Base-by-base conservation (phyloP, 2,113 vertebrate genomes). In the Tychaedon coryphoeus region DNA sequence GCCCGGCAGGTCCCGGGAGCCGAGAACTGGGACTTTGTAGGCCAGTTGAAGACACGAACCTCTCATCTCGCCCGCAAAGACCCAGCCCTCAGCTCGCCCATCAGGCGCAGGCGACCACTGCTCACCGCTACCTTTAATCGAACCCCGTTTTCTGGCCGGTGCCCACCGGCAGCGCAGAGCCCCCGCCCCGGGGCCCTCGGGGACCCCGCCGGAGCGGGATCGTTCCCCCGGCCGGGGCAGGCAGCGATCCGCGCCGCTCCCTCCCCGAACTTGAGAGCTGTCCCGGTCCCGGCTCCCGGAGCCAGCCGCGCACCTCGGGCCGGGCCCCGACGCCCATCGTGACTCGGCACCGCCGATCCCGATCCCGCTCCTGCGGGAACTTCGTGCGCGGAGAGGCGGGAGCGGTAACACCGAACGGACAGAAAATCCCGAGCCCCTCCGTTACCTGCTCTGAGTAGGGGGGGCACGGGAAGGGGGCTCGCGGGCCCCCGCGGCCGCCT, bases 41-140 rank as follows among this genome's bases (percentile, higher is more conserved):
- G 99, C 99, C 99, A 99, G 99, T 99, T 99, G 99, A 97, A 98
- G 97, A 91, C 97, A 97, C 96, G 97, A 94, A 95, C 97, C 98
- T 99, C 98, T 99, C 99, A 99, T 98, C 99, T 99, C 99, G 99
- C 99, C 99, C 99, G 98, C 99, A 99, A 99, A 99, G 99, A 99
- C 99, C 99, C 99, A 99, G 97, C 94, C 98, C 98, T 98, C 98
- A 97, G 96, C 98, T 96, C 99, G 98, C 98, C 95, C 90, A 47
- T 93, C 57, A 70, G 73, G 64, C 86, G 86, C 79, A 31, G 75
- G 76, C 75, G 67, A 84, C 40, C 48, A 69, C 57, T 43, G 36
- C 75, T 71, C 36, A 34, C 25, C 12, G 18, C 38, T 53, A 5
- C 22, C 36, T 62, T 50, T 56, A n/a, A 74, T 0, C 24, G 38